Evolutionary conservation across 2,113 vertebrate species (phyloP), one percentile per base, ranked within the genome.

Genomic region (Hemiprocne comata): DNA sequence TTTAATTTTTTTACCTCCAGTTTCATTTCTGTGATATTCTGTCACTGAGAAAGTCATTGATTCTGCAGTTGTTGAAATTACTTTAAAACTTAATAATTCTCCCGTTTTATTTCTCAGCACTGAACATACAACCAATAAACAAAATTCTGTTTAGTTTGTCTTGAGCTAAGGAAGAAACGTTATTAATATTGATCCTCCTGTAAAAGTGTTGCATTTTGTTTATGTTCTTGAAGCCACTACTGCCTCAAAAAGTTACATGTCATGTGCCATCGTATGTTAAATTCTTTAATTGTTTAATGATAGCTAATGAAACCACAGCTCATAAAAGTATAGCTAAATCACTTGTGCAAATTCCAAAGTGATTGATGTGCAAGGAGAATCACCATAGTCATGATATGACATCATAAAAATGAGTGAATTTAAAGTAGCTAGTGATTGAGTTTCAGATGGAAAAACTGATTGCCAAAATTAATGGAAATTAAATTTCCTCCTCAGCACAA

Each of bases 351-450:
- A 6, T 84, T 87, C 16, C 36, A 38, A 34, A 72, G 17, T 57
- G 31, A 54, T 54, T 80, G 11, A 54, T 69, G 13, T 50, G 24
- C 64, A 60, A 81, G 13, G 33, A 67, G 21, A 64, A 80, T 31
- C 8, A 25, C 31, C 19, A n/a, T 0, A 1, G 15, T 67, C 10
- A 55, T 51, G 33, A 64, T 0, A 3, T 61, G 21, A 38, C 14
- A 46, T 40, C 10, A n/a, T 58, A 91, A 62, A 89, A 75, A 34
- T 26, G 31, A 50, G 20, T 58, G 24, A 76, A 42, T 24, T 53
- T 83, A 53, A 66, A 57, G 67, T 50, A 80, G 36, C 23, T 80
- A 48, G 72, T 58, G 48, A 76, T 21, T 57, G 31, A 65, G n/a
- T 54, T 67, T 87, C 64, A 72, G 42, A 28, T 18, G 24, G 48